phyloP scores from a whole-genome alignment of 2,888 invertebrate species.

The Coelogynopora nodosa region DNA sequence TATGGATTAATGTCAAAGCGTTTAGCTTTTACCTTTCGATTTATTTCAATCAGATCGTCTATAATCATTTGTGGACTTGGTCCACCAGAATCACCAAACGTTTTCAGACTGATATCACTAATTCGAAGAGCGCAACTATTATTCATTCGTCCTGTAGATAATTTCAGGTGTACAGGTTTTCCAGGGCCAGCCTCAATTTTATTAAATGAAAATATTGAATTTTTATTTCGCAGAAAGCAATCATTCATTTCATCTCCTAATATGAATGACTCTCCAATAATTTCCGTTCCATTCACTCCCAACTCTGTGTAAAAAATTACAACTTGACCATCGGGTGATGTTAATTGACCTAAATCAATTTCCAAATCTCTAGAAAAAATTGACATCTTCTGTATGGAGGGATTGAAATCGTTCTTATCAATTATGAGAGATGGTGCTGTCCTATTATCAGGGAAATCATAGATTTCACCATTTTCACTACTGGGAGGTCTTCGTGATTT shows the following conservation, averaged over 20 bases:
- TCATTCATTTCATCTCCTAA: background rate
- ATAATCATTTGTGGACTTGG: background rate
- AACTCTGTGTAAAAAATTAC: background rate
- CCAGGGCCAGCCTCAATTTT: background rate
- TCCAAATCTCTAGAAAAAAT: background rate
- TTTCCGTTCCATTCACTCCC: background rate
- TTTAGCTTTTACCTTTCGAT: background rate
- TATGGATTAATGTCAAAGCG: background rate
- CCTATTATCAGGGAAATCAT: background rate
- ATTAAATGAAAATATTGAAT: background rate
- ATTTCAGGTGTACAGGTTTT: background rate
- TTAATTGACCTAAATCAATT: background rate
- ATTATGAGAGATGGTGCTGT: background rate
- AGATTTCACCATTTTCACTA: background rate
- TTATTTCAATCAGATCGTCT: background rate
- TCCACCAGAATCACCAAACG: slow-evolving; percentile 15
- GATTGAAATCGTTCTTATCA: too few relatives aligned
- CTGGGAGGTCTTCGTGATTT: background rate
- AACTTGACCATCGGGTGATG: background rate
- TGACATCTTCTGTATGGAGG: background rate
- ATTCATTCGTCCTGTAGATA: background rate
- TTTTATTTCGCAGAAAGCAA: background rate
- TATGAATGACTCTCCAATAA: background rate
- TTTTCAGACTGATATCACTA: slow-evolving; percentile 1
- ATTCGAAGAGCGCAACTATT: slow-evolving; percentile 21